Percentiles rank a stretch among this genome's conserved stretches.
Evolutionary conservation across 2,113 vertebrate species (phyloP).

Genomic region (Spea multiplicata): DNA sequence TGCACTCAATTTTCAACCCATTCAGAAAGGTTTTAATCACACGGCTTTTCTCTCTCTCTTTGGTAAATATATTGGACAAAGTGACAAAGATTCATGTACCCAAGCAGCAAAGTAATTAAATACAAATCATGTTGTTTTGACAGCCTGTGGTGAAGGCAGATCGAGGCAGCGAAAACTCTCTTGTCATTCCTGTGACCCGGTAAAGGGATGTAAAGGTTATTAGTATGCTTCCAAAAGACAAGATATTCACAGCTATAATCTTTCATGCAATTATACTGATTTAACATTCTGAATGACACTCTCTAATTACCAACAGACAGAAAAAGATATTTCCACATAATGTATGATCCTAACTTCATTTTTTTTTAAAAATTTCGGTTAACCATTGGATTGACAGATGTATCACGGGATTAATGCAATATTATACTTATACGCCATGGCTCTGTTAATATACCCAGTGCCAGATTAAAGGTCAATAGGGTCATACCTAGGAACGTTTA

Average conservation of each 20-base stretch:
- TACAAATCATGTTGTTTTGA: constrained; percentile 48
- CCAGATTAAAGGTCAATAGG: too few relatives aligned
- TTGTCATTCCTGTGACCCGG: constrained; percentile 41
- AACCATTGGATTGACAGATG: too few relatives aligned
- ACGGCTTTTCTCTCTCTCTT: constrained; percentile 12
- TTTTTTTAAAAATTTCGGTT: too few relatives aligned
- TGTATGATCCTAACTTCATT: not conserved
- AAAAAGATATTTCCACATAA: constrained; percentile 7
- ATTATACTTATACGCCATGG: too few relatives aligned
- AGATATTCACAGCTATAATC: constrained; percentile 25
- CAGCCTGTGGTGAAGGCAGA: constrained; percentile 20
- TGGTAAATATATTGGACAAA: constrained; percentile 46
- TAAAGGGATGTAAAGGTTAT: constrained; percentile 26
- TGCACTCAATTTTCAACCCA: constrained; percentile 30
- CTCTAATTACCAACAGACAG: constrained; percentile 25
- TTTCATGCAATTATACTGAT: constrained; percentile 32
- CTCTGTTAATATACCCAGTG: too few relatives aligned
- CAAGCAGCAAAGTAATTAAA: constrained; percentile 42
- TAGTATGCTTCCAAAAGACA: constrained; percentile 29
- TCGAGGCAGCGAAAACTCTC: constrained; percentile 34
- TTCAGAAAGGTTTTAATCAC: constrained; percentile 33
- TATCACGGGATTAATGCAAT: too few relatives aligned
- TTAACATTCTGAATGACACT: constrained; percentile 30
- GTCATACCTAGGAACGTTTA: too few relatives aligned
- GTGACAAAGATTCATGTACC: constrained; percentile 47